phyloP scores from a whole-genome alignment of 2,888 invertebrate genomes.

The Dolichopus griseipennis region DNA sequence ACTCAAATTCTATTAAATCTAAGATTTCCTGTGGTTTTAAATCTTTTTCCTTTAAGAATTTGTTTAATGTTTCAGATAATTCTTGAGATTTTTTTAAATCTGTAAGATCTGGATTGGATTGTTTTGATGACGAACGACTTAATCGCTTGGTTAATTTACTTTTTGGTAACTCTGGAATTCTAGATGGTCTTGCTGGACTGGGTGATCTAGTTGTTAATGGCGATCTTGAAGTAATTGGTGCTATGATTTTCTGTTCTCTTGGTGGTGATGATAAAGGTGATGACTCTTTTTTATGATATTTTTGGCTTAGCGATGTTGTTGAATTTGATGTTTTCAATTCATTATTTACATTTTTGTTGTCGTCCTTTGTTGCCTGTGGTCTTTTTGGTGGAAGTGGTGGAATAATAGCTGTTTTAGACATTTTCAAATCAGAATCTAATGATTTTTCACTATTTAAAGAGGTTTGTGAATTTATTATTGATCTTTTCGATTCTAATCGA shows the following conservation, averaged over 20 bases:
- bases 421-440: not conserved
- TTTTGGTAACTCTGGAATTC: not conserved
- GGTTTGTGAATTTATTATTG: slow-evolving; percentile 14
- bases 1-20: slow-evolving; percentile 19
- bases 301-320: not conserved
- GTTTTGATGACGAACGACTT: not conserved
- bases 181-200: not conserved
- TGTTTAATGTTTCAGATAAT: slow-evolving; percentile 18
- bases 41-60: slow-evolving; percentile 17
- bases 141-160: not conserved
- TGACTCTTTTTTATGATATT: not conserved
- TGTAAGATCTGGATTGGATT: not conserved
- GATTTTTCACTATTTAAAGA: slow-evolving; percentile 7
- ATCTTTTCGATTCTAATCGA: slow-evolving; percentile 19
- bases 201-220: not conserved
- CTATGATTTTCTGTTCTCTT: not conserved
- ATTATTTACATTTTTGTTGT: not conserved
- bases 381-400: not conserved
- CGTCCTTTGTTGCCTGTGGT: not conserved
- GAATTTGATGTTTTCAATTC: no score
- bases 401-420: not conserved
- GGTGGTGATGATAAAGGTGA: not conserved
- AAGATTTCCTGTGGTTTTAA: slow-evolving; percentile 17
- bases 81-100: slow-evolving; percentile 14
- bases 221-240: not conserved